Base-by-base conservation (phyloP, 2,888 invertebrate genomes). In the Pyralis farinalis region DNA sequence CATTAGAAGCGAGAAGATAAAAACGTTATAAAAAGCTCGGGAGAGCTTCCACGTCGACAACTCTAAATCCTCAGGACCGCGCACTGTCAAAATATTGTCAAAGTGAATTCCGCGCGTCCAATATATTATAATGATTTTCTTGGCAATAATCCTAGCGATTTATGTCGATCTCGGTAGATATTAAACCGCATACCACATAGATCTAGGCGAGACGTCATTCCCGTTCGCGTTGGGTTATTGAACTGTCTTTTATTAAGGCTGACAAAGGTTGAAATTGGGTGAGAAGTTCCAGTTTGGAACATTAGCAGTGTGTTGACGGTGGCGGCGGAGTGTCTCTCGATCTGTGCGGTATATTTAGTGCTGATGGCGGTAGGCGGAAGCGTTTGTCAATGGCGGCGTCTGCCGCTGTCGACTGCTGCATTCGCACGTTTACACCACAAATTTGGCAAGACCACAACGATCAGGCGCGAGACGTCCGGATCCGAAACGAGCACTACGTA, bases 71-170 rank as follows among this genome's bases (percentile, higher is more conserved):
- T 65, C 53, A 58, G 70, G 72, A 77, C 79, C 83, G 78, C 82
- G 63, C 68, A 71, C 73, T 88, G 88, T 88, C 88, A 88, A 86
- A 88, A 88, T 88, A 88, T 84, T 88, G 86, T 88, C 86, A 84
- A 82, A 84, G 77, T 71, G 81, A 88, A 88, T 87, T 86, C 85
- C 86, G 52, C 72, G 71, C 71, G 85, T 82, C 85, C 77, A 83
- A 86, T 88, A 87, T 85, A 84, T 85, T 87, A 83, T 72, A 83
- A 80, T 80, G 81, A 81, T 85, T 84, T 78, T 85, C 73, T 87
- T 88, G 88, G 88, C 88, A 87, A 85, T 86, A 87, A 85, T 85
- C 84, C 85, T 86, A 83, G 79, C 78, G 72, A 87, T 86, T 88
- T 88, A 88, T 88, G 87, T 87, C 71, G 78, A 87, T 86, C 83